Conservation (phyloP, 2,888 invertebrate species). For the Siphlonurus alternatus region DNA sequence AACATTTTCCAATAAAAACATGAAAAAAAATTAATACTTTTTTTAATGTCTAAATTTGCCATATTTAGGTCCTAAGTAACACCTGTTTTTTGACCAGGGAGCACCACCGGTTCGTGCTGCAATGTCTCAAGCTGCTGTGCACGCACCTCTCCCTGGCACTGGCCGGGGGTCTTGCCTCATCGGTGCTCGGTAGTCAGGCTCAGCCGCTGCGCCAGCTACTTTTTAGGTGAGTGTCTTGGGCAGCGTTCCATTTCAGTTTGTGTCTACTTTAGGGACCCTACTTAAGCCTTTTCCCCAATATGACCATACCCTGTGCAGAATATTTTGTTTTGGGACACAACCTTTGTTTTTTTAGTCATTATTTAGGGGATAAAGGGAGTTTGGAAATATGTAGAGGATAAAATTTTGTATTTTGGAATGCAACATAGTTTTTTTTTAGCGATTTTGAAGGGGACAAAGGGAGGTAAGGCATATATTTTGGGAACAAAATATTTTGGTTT, state of each 20-base stretch:
- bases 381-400: too few species aligned
- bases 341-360: too few species aligned
- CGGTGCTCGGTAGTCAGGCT: slow-evolving; percentile 34
- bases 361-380: too few species aligned
- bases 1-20: too few species aligned
- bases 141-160: slow-evolving; percentile 40
- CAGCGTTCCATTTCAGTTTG: not conserved
- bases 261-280: not conserved
- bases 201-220: slow-evolving; percentile 34
- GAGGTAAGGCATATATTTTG: too few species aligned
- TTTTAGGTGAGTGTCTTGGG: slow-evolving; percentile 30
- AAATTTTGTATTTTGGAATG: too few species aligned
- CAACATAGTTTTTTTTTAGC: too few species aligned
- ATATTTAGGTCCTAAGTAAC: too few species aligned
- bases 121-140: slow-evolving; percentile 36
- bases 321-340: too few species aligned
- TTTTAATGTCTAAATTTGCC: not conserved
- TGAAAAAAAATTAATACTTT: not conserved
- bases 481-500: too few species aligned
- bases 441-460: too few species aligned
- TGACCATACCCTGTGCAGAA: not conserved
- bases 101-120: slow-evolving; percentile 37
- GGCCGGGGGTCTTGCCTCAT: slow-evolving; percentile 30
- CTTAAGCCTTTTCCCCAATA: not conserved
- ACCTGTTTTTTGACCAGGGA: slow-evolving; percentile 24